Evolutionary conservation across 2,797 vertebrate genomes (phyloP).

Genomic region (Notamacropus eugenii): DNA sequence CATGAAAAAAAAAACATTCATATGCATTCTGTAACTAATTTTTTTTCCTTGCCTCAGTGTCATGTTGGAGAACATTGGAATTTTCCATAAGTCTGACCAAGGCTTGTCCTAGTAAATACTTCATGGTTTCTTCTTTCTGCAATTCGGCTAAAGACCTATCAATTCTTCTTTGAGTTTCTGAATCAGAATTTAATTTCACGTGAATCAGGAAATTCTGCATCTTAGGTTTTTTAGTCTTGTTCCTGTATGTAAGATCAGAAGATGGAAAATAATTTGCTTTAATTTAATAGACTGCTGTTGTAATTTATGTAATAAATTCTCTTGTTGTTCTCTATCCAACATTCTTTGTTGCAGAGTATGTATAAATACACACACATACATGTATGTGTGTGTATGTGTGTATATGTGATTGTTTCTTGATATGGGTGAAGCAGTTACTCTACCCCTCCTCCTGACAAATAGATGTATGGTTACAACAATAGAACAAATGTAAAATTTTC

Average conservation of each 20-base stretch:
- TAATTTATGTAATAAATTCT: background rate
- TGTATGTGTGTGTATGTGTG: accelerated
- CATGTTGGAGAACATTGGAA: background rate
- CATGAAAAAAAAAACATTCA: background rate
- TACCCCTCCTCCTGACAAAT: background rate
- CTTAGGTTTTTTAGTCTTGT: background rate
- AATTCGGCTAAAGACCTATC: background rate
- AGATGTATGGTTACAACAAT: background rate
- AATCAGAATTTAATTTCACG: background rate
- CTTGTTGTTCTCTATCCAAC: background rate
- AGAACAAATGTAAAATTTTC: background rate
- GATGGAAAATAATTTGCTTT: background rate
- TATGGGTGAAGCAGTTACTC: background rate
- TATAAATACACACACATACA: no score
- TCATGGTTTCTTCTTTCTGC: background rate
- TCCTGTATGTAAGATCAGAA: background rate
- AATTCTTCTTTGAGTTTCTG: background rate
- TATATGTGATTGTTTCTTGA: background rate
- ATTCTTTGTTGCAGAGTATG: background rate
- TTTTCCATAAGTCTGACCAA: background rate
- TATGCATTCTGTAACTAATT: background rate
- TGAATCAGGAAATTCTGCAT: background rate
- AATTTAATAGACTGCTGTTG: background rate
- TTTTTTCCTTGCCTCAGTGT: background rate
- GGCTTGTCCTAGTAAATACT: background rate